A percentile compares a stretch with the other conserved stretches of the same genome.
These are phyloP conservation scores for Archaeoteleia sp. DNA, from an alignment of 2,888 invertebrate genomes.

Conservation along the genomic window DNA sequence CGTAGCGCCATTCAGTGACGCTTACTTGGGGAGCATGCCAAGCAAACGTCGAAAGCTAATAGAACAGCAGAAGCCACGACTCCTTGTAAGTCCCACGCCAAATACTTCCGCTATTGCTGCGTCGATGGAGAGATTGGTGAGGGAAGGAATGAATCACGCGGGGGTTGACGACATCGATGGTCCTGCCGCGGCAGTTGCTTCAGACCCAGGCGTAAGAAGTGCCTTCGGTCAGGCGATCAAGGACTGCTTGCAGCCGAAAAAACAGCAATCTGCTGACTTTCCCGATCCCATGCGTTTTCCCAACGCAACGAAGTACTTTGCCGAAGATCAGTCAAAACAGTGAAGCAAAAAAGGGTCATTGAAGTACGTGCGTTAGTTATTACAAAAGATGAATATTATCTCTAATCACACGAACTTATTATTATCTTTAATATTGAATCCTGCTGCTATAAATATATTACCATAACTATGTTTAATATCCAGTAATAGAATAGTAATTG, in stretches of 20 bases:
- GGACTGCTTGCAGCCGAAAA: slow-evolving; percentile 68
- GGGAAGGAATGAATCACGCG: slow-evolving; percentile 67
- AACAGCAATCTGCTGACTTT: slow-evolving; percentile 72
- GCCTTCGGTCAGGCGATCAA: slow-evolving; percentile 72
- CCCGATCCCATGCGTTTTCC: slow-evolving; percentile 74
- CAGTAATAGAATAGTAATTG: background rate
- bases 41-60: slow-evolving; percentile 89
- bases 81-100: slow-evolving; percentile 68
- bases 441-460: slow-evolving; percentile 15
- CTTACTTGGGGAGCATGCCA: slow-evolving; percentile 92
- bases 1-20: slow-evolving; percentile 85
- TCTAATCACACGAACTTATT: slow-evolving; percentile 15
- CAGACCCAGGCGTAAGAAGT: slow-evolving; percentile 67
- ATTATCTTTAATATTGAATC: slow-evolving; percentile 11
- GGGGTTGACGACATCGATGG: slow-evolving; percentile 70
- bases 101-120: slow-evolving; percentile 66
- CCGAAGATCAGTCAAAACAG: slow-evolving; percentile 65
- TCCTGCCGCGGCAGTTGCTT: slow-evolving; percentile 69
- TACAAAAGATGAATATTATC: slow-evolving; percentile 3
- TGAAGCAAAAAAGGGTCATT: slow-evolving; percentile 32
- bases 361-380: background rate
- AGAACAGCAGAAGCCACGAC: slow-evolving; percentile 75
- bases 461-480: background rate
- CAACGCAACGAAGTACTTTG: slow-evolving; percentile 75
- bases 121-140: slow-evolving; percentile 70